Evolutionary conservation across 1,140 invertebrate species (phyloP), one percentile per base, ranked within the genome.

Genomic region (Pseudachorutes palmiensis): DNA sequence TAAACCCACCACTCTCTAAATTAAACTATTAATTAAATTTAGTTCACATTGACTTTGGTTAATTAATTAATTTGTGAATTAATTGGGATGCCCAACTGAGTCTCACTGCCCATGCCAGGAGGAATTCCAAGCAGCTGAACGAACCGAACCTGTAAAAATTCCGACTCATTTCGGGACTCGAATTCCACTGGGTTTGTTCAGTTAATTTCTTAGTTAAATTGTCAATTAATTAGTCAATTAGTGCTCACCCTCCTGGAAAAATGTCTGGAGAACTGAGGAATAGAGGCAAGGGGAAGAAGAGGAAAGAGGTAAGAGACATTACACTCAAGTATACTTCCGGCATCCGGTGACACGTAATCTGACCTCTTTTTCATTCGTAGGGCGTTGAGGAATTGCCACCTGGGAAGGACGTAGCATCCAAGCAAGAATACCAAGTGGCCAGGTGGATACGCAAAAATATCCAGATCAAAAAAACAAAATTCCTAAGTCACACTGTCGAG

Each of bases 151-250:
- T 72, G 65, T 12, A 68, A 66, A 63, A 83, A 82, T 14, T 88
- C 86, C 74, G 36, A 41, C n/a, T n/a, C n/a, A 41, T 9, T 19
- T 41, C 5, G 19, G 36, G 19, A 85, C 79, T 19, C 84, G 78
- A 55, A 92, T 90, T 74, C 91, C 91, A 77, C 24, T 84, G 86
- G 68, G 93, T 91, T 91, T 90, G 94, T 79, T 91, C 88, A 0
- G 92, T 91, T 1, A n/a, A n/a, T n/a, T n/a, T n/a, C n/a, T n/a
- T n/a, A n/a, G n/a, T n/a, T n/a, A n/a, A n/a, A n/a, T n/a, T n/a
- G 84, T 87, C 73, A 91, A 93, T 5, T 91, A 91, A 79, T 93
- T 92, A 9, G 33, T 63, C 14, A 64, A 59, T 1, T 22, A 67
- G 61, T 62, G 32, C 69, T 41, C 36, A 41, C 5, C 5, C 36